Base-by-base conservation (phyloP, 1,140 invertebrate species). In the Brachionus rubens region DNA sequence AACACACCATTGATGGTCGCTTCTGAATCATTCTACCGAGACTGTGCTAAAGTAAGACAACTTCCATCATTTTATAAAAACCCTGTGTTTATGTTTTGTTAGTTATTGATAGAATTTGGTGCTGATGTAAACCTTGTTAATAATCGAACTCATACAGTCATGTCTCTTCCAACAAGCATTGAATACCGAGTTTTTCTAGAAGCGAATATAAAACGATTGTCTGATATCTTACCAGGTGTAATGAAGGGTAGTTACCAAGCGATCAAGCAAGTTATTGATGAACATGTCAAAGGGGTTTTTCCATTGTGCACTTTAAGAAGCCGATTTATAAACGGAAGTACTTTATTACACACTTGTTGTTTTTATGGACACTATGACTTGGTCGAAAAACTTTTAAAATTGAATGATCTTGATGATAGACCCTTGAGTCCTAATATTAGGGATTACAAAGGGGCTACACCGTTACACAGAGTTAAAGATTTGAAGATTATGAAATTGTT, bases 271-370 rank as follows among this genome's bases (percentile, higher is more conserved):
- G 40, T 65, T 14, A 65, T 65, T 21, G 19, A 43, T 43, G 59
- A 65, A 24, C 59, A 65, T 24, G 9, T 65, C 2, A 65, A 4
- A n/a, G 59, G 26, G 1, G 12, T 28, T 12, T 70, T 70, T 70
- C 46, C 46, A 43, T 80, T 82, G 47, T 80, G 78, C 65, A 81
- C 78, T 77, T 77, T 84, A 6, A 77, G 79, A 26, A 83, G 82
- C 79, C 83, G 83, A 82, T 83, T 81, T 68, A 80, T 84, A 78
- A 89, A 89, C 79, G 89, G 90, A 76, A 87, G 89, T 78, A 90
- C 90, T 1, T 82, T 90, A 40, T 86, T 91, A 36, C 90, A 91
- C 81, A 89, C 89, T 56, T 86, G 91, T n/a, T 88, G 89, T 52
- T 90, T 90, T 62, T 90, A 91, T 81, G 90, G 90, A 24, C 89